A percentile compares a stretch with the other conserved stretches of the same genome.
Evolutionary conservation across 2,797 vertebrate genomes (phyloP).

Genomic region (Chelidonichthys spinosus): DNA sequence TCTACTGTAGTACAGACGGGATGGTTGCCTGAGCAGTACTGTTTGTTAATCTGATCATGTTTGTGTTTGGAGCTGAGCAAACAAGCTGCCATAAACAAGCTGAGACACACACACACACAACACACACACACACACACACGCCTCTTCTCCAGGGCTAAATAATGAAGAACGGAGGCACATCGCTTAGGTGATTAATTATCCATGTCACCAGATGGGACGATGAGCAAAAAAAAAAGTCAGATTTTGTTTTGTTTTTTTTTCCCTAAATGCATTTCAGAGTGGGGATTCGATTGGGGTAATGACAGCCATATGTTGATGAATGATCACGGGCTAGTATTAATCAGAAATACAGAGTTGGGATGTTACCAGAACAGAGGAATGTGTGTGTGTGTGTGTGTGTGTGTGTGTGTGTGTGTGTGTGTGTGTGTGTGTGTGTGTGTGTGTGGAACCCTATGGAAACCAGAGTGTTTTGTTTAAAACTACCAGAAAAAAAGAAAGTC

Average conservation of each 20-base stretch:
- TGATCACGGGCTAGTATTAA: conserved; percentile 80
- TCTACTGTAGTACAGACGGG: conserved; percentile 37
- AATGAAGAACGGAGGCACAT: conserved; percentile 80
- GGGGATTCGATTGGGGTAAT: conserved; percentile 80
- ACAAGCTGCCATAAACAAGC: conserved; percentile 73
- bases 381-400: conserved; percentile 21
- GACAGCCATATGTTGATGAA: conserved; percentile 84
- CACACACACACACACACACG: conserved; percentile 20
- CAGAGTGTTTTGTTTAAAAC: conserved; percentile 1
- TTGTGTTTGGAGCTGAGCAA: conserved; percentile 70
- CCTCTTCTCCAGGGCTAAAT: conserved; percentile 75
- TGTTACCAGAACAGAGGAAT: conserved; percentile 52
- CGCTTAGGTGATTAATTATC: conserved; percentile 84
- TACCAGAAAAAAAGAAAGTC: background rate
- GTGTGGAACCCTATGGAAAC: conserved; percentile 3
- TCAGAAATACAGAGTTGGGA: conserved; percentile 79
- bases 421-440: background rate
- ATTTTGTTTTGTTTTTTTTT: conserved; percentile 63
- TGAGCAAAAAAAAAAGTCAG: conserved; percentile 57
- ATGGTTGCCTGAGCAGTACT: conserved; percentile 57
- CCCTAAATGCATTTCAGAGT: conserved; percentile 77
- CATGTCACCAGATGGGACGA: conserved; percentile 82
- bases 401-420: conserved; percentile 9
- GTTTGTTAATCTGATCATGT: conserved; percentile 77
- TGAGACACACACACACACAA: conserved; percentile 38